Evolutionary conservation across 2,797 vertebrate genomes (phyloP), one percentile per base, ranked within the genome.

Genomic region (Ctenosaura bakeri): DNA sequence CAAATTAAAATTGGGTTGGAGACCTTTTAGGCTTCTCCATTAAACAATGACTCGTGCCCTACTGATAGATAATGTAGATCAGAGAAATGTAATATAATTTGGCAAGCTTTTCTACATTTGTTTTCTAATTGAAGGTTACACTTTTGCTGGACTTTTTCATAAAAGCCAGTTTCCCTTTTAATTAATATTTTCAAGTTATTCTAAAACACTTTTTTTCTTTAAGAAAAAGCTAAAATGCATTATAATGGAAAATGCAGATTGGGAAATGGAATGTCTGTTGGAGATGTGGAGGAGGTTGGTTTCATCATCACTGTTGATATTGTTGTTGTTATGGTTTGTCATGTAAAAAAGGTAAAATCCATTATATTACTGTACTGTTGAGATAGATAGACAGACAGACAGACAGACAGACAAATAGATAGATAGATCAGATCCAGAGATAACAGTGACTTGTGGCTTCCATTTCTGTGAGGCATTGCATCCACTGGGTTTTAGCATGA

Each of bases 1-100:
- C 59, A 86, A 90, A 50, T 50, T 42, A 86, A 90, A 82, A 90
- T 76, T 86, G 54, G 84, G 42, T 82, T 86, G 89, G 80, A 74
- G 56, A 81, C 78, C 66, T 90, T 86, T 90, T 81, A 82, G 66
- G 73, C 16, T 52, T 82, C 20, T 52, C 32, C 54, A 82, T 86
- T 90, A 82, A 82, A 90, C 62, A 79, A 73, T 54, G 52, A 90
- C 71, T 86, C 52, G n/a, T 32, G 12, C 5, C 85, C 32, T 80
- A 52, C 13, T 38, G 18, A 64, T 85, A 16, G 18, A 64, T 85
- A 16, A 78, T 20, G 69, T 24, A 80, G 64, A 86, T 80, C 74
- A 73, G 35, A 18, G 32, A 78, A 85, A 77, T 32, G 29, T 54
- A 89, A 89, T 66, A 62, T 52, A 80, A 46, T 90, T 80, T 80